Conservation (phyloP, 1,140 invertebrate species). For the Portunus trituberculatus region DNA sequence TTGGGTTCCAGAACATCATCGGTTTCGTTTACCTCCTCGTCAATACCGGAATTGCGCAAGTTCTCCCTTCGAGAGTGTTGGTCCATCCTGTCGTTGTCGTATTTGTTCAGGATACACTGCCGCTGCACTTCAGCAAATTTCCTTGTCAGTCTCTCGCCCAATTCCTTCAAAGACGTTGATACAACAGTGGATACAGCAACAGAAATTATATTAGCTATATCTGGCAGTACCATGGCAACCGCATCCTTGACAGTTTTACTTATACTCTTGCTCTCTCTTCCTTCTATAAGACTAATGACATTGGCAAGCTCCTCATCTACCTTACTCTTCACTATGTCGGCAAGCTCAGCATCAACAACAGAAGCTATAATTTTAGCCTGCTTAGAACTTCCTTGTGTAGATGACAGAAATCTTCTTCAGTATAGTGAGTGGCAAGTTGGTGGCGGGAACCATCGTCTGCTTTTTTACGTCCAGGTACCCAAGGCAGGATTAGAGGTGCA, state of each 20-base stretch:
- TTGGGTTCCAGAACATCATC: neutral
- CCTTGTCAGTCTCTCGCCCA: neutral
- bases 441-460: too few species aligned
- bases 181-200: neutral
- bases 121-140: neutral
- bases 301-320: too few species aligned
- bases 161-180: neutral
- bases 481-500: too few species aligned
- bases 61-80: neutral
- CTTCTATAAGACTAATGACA: too few species aligned
- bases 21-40: neutral
- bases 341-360: too few species aligned
- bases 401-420: too few species aligned
- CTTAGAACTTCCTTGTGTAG: too few species aligned
- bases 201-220: neutral
- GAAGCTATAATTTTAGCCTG: too few species aligned
- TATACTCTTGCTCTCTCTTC: neutral
- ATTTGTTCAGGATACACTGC: neutral
- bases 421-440: too few species aligned
- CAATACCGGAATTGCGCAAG: neutral
- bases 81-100: conserved; percentile 4
- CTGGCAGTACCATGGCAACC: neutral
- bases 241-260: neutral
- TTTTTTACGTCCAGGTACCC: too few species aligned
- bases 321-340: too few species aligned